Percentiles rank a stretch among this genome's conserved stretches.
Evolutionary conservation across 2,113 vertebrate genomes (phyloP).

Genomic region (Suncus etruscus): DNA sequence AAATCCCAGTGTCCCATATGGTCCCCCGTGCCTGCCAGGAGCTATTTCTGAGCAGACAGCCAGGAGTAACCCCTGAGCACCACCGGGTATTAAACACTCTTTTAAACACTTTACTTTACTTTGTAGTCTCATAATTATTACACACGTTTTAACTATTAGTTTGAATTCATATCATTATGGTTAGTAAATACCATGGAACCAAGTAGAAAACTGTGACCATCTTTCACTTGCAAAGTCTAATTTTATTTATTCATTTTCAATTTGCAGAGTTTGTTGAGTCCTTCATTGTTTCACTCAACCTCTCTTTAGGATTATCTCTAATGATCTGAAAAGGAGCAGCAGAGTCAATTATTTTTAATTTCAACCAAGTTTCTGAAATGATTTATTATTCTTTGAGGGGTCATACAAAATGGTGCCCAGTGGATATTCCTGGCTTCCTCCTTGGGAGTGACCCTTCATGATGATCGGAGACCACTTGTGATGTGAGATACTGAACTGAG

Average conservation of each 20-base stretch:
- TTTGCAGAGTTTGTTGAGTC: not conserved
- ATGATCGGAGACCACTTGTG: no score
- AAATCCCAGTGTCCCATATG: no score
- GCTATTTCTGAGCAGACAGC: no score
- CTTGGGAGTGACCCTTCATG: no score
- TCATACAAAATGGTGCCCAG: no score
- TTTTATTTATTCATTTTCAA: constrained; percentile 8
- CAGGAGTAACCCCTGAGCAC: no score
- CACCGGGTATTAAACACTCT: not conserved
- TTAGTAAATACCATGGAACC: constrained; percentile 3
- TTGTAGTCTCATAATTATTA: constrained; percentile 7
- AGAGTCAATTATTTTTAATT: constrained; percentile 8
- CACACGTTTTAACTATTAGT: not conserved
- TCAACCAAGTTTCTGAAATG: not conserved
- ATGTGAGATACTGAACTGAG: no score
- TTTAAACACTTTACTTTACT: not conserved
- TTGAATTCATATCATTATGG: not conserved
- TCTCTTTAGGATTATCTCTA: not conserved
- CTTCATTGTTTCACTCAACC: not conserved
- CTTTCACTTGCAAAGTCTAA: not conserved
- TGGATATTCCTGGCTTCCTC: no score
- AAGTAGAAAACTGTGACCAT: not conserved
- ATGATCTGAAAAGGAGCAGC: no score
- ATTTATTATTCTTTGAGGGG: not conserved
- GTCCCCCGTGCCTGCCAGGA: no score